A percentile compares a stretch with the other conserved stretches of the same genome.
Conservation (phyloP, 2,113 vertebrate genomes). For the Hemicordylus capensis region DNA sequence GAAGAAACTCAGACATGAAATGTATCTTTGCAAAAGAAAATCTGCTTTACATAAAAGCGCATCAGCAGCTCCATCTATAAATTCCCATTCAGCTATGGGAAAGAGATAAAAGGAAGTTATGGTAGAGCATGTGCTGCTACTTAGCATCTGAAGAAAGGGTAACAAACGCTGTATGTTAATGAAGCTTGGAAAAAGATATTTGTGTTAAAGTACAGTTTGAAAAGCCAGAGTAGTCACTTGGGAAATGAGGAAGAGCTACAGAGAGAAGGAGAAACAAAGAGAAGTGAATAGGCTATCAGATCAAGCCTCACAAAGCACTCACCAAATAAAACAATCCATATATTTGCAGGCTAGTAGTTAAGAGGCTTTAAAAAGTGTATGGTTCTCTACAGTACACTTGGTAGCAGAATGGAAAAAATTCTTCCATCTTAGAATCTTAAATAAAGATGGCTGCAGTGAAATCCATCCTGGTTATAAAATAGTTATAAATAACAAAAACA, state of each 20-base stretch:
- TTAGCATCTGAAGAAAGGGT: constrained; percentile 44
- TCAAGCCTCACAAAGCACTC: constrained; percentile 41
- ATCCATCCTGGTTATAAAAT: background rate
- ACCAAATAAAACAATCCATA: background rate
- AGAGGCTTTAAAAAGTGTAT: constrained; percentile 34
- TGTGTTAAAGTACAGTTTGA: constrained; percentile 32
- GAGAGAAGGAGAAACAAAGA: background rate
- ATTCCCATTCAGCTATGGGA: constrained; percentile 48
- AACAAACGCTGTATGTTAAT: constrained; percentile 50
- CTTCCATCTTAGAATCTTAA: background rate
- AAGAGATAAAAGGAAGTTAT: constrained; percentile 54
- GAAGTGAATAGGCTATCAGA: constrained; percentile 43
- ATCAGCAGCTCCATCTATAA: constrained; percentile 46
- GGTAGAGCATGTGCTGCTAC: constrained; percentile 17
- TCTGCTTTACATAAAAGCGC: constrained; percentile 52
- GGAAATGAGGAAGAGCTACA: constrained; percentile 40
- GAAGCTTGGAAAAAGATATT: constrained; percentile 49
- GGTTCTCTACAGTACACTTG: background rate
- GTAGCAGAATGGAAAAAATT: background rate
- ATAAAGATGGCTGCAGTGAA: constrained; percentile 8
- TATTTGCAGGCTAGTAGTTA: constrained; percentile 33
- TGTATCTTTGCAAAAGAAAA: constrained; percentile 49
- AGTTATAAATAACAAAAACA: background rate
- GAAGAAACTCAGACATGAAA: constrained; percentile 52
- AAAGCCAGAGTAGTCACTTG: constrained; percentile 57